These are phyloP conservation scores for Diploptera punctata DNA, from an alignment of 2,888 invertebrate genomes.

Conservation along the genomic window DNA sequence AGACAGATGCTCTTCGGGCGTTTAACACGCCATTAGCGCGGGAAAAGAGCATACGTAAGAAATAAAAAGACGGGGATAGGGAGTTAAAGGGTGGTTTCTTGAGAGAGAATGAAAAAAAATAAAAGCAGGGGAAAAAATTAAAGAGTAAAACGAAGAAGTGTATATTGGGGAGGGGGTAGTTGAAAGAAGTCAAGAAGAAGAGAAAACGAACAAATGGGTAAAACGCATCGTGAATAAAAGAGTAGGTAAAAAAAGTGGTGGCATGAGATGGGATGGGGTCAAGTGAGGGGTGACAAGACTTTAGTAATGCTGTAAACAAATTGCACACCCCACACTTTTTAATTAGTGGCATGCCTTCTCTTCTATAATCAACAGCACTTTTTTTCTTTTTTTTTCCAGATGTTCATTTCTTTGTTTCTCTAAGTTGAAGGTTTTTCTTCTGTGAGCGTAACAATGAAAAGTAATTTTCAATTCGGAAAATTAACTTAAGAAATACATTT, in stretches of 20 bases:
- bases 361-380: constrained; percentile 4
- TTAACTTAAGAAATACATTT: too few species aligned
- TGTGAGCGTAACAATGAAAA: too few species aligned
- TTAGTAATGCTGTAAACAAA: constrained; percentile 20
- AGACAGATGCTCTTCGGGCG: constrained; percentile 37
- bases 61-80: constrained; percentile 26
- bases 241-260: constrained; percentile 19
- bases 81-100: constrained; percentile 30
- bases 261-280: not conserved
- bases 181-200: not conserved
- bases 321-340: constrained; percentile 29
- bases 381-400: not conserved
- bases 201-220: constrained; percentile 37
- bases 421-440: too few species aligned
- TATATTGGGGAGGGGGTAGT: not conserved
- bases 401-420: too few species aligned
- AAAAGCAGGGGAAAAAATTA: constrained; percentile 21
- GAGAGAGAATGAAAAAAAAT: constrained; percentile 31
- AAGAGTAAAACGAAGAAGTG: constrained; percentile 34
- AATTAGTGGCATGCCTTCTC: constrained; percentile 16
- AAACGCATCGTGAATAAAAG: constrained; percentile 39
- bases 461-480: too few species aligned
- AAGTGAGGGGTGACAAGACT: not conserved
- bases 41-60: not conserved
- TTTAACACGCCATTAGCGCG: constrained; percentile 41